Evolutionary conservation across 2,888 invertebrate genomes (phyloP).

Genomic region (Drosophila setosimentum): DNA sequence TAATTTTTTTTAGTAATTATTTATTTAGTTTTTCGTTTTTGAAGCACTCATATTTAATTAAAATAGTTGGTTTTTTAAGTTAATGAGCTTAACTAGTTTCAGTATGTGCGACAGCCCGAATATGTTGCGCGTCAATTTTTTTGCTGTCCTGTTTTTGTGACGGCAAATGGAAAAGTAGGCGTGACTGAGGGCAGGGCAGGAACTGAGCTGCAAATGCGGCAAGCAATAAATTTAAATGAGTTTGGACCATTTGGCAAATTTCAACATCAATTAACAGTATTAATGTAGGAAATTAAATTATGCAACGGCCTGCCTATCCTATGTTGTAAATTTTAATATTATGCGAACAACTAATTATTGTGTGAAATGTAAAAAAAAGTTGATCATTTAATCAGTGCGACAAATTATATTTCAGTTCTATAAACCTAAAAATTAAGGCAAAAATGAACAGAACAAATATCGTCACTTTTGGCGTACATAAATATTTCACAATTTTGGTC

Average conservation of each 20-base stretch:
- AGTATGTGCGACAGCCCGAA: constrained; percentile 42
- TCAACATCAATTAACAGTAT: constrained; percentile 47
- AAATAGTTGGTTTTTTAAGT: constrained; percentile 51
- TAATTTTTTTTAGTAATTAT: neutral
- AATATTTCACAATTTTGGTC: neutral
- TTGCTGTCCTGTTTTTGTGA: neutral
- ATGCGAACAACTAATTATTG: constrained; percentile 37
- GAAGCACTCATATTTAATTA: constrained; percentile 46
- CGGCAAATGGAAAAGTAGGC: neutral
- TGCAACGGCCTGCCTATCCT: constrained; percentile 19
- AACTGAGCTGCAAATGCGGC: constrained; percentile 4
- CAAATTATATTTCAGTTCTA: neutral
- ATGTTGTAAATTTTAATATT: constrained; percentile 36
- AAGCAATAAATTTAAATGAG: constrained; percentile 44
- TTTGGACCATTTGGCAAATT: constrained; percentile 32
- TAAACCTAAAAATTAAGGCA: neutral
- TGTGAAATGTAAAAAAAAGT: neutral
- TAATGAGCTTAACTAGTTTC: constrained; percentile 67
- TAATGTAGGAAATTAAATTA: constrained; percentile 55
- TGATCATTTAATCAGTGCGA: neutral
- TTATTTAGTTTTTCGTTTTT: constrained; percentile 8
- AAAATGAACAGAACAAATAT: neutral
- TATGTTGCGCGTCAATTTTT: constrained; percentile 28
- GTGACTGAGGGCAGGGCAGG: neutral
- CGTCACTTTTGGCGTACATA: too few relatives aligned